Conservation (phyloP, 1,140 invertebrate species). For the Cherax quadricarinatus region DNA sequence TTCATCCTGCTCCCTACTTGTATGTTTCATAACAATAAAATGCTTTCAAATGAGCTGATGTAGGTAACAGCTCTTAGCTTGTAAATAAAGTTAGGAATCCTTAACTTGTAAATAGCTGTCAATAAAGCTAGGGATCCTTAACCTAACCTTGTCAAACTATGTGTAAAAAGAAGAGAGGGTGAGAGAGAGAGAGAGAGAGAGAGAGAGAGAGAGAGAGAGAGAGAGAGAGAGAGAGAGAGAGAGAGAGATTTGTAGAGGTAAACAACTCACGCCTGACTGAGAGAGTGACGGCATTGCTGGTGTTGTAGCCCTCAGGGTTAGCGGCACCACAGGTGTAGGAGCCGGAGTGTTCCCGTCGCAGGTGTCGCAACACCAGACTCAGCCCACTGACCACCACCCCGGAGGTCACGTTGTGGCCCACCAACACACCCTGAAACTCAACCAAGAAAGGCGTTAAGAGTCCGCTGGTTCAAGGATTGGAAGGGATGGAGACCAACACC, state of each 20-base stretch:
- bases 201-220: neutral
- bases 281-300: conserved; percentile 86
- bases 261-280: conserved; percentile 91
- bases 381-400: conserved; percentile 90
- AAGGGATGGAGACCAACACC: no score
- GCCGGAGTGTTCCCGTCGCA: conserved; percentile 87
- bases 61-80: no score
- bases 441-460: neutral
- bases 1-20: no score
- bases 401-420: conserved; percentile 76
- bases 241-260: neutral
- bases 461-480: no score
- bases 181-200: neutral
- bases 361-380: conserved; percentile 86
- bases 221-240: conserved; percentile 2
- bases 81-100: no score
- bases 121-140: no score
- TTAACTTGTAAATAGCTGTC: no score
- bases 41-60: no score
- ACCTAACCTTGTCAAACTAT: no score
- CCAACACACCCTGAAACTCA: conserved; percentile 20
- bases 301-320: conserved; percentile 92
- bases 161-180: no score
- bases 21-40: no score
- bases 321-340: conserved; percentile 91